A percentile compares a stretch with the other conserved stretches of the same genome.
Evolutionary conservation across 2,113 vertebrate species (phyloP).

Genomic region (Hippopotamus amphibius): DNA sequence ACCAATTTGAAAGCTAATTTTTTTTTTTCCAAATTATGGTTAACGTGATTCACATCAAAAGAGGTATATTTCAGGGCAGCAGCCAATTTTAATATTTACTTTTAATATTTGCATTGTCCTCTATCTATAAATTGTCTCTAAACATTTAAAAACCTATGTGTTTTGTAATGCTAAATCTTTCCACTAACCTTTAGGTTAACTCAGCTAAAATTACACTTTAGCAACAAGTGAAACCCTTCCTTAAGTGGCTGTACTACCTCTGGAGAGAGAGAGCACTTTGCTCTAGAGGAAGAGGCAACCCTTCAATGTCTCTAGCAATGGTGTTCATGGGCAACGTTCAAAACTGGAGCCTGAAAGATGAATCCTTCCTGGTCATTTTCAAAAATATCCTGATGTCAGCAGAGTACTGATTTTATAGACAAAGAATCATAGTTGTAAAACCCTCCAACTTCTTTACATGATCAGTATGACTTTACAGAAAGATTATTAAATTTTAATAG

Average conservation of each 20-base stretch:
- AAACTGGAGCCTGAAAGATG: not conserved
- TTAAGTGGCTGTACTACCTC: not conserved
- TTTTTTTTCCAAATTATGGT: not conserved
- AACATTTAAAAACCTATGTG: not conserved
- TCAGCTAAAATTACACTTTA: conserved; percentile 6
- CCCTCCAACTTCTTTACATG: not conserved
- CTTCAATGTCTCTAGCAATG: not conserved
- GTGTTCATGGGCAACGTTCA: not conserved
- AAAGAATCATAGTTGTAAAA: not conserved
- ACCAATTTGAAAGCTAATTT: conserved; percentile 2
- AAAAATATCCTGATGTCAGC: not conserved
- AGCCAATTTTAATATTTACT: conserved; percentile 60
- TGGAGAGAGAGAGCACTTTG: not conserved
- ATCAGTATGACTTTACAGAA: not conserved
- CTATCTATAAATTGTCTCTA: conserved; percentile 8
- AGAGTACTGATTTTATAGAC: not conserved
- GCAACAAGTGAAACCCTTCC: not conserved
- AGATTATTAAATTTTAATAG: conserved; percentile 2
- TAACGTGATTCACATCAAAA: not conserved
- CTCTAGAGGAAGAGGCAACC: not conserved
- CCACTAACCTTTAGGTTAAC: conserved; percentile 12
- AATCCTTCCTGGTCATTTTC: not conserved
- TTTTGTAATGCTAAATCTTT: conserved; percentile 40
- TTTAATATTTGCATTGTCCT: conserved; percentile 12
- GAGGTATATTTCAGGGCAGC: not conserved